These are phyloP conservation scores for Limonius californicus DNA, from an alignment of 1,140 invertebrate genomes.

Conservation along the genomic window DNA sequence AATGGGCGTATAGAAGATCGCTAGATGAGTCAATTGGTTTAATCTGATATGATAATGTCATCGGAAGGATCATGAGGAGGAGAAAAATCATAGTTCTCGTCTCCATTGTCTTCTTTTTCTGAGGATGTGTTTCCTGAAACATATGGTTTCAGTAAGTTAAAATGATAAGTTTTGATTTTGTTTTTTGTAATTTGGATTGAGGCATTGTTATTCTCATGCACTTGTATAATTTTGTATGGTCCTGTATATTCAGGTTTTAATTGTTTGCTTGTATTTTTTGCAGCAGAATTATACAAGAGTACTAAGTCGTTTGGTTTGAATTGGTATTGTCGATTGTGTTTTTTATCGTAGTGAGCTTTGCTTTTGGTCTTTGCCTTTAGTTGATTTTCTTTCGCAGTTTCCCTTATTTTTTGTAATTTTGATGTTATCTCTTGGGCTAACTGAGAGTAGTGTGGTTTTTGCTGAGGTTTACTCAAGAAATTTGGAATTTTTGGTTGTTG, in stretches of 20 bases:
- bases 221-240: slow-evolving; percentile 37
- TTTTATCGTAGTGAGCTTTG: slow-evolving; percentile 39
- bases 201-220: slow-evolving; percentile 39
- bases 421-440: slow-evolving; percentile 39
- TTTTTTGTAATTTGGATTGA: slow-evolving; percentile 17
- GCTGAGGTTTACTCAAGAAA: slow-evolving; percentile 32
- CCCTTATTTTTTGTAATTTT: slow-evolving; percentile 29
- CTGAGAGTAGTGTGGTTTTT: slow-evolving; percentile 30
- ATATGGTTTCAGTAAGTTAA: slow-evolving; percentile 29
- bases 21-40: neutral
- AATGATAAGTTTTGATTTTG: slow-evolving; percentile 25
- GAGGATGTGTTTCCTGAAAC: too few species aligned
- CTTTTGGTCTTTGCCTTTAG: slow-evolving; percentile 24
- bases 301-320: slow-evolving; percentile 36
- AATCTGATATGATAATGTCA: too few species aligned
- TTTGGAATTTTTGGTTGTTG: slow-evolving; percentile 41
- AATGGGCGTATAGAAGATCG: slow-evolving; percentile 22
- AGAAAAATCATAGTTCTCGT: too few species aligned
- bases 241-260: slow-evolving; percentile 41
- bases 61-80: too few species aligned
- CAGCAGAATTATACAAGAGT: slow-evolving; percentile 27
- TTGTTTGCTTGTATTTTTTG: slow-evolving; percentile 31
- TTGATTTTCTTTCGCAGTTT: slow-evolving; percentile 24
- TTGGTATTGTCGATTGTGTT: slow-evolving; percentile 35
- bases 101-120: too few species aligned